These are phyloP conservation scores for Nomia melanderi DNA, from an alignment of 1,140 invertebrate genomes.

Conservation along the genomic window DNA sequence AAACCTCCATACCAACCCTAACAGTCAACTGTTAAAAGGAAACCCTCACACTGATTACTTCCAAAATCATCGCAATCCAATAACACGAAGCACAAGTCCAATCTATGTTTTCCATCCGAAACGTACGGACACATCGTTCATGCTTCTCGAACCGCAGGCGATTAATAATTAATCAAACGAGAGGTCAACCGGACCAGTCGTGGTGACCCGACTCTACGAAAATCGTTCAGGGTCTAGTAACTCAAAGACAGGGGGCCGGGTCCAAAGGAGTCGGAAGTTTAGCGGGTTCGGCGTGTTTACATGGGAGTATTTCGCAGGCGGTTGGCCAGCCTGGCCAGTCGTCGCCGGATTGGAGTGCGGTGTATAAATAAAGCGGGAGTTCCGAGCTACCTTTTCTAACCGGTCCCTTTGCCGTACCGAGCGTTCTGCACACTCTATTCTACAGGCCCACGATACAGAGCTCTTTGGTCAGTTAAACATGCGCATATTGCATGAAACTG, in stretches of 20 bases:
- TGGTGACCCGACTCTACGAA: neutral
- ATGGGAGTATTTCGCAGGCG: slow-evolving; percentile 51
- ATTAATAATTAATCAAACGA: neutral
- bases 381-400: slow-evolving; percentile 47
- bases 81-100: too few relatives aligned
- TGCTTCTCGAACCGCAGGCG: neutral
- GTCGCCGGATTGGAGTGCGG: slow-evolving; percentile 56
- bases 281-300: slow-evolving; percentile 50
- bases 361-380: slow-evolving; percentile 69
- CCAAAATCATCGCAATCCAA: too few relatives aligned
- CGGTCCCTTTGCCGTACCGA: slow-evolving; percentile 39
- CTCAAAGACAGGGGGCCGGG: slow-evolving; percentile 24
- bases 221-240: slow-evolving; percentile 6
- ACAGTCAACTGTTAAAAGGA: too few relatives aligned
- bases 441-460: slow-evolving; percentile 67
- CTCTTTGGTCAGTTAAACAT: slow-evolving; percentile 81
- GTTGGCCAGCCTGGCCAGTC: slow-evolving; percentile 47
- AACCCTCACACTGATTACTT: too few relatives aligned
- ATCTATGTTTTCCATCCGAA: too few relatives aligned
- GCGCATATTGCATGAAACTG: slow-evolving; percentile 82
- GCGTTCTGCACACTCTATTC: slow-evolving; percentile 53
- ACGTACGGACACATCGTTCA: too few relatives aligned
- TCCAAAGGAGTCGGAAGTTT: slow-evolving; percentile 48
- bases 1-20: too few relatives aligned
- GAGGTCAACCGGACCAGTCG: too few relatives aligned